Evolutionary conservation across 1,140 invertebrate genomes (phyloP), one percentile per base, ranked within the genome.

Genomic region (Archivesica marissinica): DNA sequence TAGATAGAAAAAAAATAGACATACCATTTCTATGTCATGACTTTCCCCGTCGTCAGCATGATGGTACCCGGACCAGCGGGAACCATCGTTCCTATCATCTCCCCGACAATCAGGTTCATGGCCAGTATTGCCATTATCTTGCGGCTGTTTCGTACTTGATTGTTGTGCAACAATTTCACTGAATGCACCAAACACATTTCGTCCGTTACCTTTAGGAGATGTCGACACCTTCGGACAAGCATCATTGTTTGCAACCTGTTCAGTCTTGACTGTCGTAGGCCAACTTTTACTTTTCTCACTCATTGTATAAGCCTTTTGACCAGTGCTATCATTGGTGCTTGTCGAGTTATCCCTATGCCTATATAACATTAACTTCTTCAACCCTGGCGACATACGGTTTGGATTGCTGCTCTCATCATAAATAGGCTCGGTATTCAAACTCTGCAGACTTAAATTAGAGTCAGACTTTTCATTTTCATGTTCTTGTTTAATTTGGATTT

Each of bases 151-250:
- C 61, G 56, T 23, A 6, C 50, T 33, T 17, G 41, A 78, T 13
- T 78, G 15, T 44, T 78, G 76, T 11, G 64, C 44, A 25, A 81
- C 35, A 9, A 81, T 81, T 54, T 81, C 79, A 68, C 79, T 81
- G 72, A 81, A 81, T 56, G 79, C 79, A 41, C 79, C 79, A 41
- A 81, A 81, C 28, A 81, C 79, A 28, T 81, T 81, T 56, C 79
- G 38, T 54, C 59, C 47, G 39, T 81, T 81, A 23, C 54, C 35
- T 59, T 59, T 61, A 6, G 25, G 68, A 44, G 25, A 30, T 72
- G 33, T 72, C 17, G 50, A 23, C 33, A 20, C 7, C n/a, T n/a
- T n/a, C n/a, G n/a, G n/a, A n/a, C n/a, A n/a, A 17, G 9, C 35
- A 11, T 44, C 41, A 35, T n/a, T 33, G 1, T 47, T 11, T 4